Evolutionary conservation across 1,140 invertebrate species (phyloP), one percentile per base, ranked within the genome.

Genomic region (Pinna nobilis): DNA sequence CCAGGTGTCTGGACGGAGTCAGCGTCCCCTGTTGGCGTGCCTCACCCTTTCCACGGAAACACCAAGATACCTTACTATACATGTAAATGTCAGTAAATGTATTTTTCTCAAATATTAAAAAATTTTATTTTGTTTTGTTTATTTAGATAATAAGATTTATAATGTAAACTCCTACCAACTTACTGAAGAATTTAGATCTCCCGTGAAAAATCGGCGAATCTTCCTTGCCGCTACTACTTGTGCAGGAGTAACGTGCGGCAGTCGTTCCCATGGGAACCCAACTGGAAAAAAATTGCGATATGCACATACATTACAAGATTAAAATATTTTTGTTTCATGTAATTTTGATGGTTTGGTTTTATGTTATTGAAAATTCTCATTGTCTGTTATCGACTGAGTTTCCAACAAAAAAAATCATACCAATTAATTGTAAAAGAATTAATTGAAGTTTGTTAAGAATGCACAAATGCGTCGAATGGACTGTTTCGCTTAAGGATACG

Each of bases 201-300:
- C 82, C n/a, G 79, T 82, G 63, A 84, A 81, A 33, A 70, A 80
- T 15, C 65, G 72, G 5, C 64, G 33, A 20, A 84, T 77, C 47
- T 76, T 71, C 57, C 80, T 47, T 0, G 82, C 74, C 2, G 67
- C 47, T 1, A 59, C 68, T 28, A 84, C 76, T 63, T 82, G 79
- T 1, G 69, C 68, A 32, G 82, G 82, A 15, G 74, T 81, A 4
- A 81, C 79, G 33, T 78, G 67, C 13, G 82, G 81, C 6, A 84
- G 64, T 39, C 75, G 47, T 18, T 37, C 50, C 81, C 81, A 82
- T 11, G 70, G 74, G 30, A 68, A 51, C 20, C 77, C 64, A 47
- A 61, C 78, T 77, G 60, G 33, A 60, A 65, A 18, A 35, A 57
- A 37, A 76, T 37, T 18, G 4, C 50, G 50, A 55, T 53, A 20